These are phyloP conservation scores for Drosophila trapezifrons DNA, from an alignment of 1,140 invertebrate species.

Conservation along the genomic window DNA sequence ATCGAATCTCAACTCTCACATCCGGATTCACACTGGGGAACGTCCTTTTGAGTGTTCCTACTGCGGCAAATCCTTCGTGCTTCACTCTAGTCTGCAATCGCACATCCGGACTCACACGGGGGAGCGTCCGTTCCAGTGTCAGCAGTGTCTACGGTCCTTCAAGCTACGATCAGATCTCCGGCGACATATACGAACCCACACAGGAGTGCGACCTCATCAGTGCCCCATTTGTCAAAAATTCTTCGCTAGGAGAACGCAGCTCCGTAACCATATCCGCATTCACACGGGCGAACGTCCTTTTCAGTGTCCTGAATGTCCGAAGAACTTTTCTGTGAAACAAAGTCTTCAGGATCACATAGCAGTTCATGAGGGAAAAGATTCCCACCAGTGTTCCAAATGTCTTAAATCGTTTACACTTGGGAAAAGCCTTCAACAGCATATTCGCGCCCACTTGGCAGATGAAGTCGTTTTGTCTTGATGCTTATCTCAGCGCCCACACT, in stretches of 20 bases:
- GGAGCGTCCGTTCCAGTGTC: background rate
- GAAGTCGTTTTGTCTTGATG: background rate
- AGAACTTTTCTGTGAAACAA: background rate
- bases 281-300: conserved; percentile 12
- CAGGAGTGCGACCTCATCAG: conserved; percentile 1
- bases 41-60: background rate
- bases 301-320: background rate
- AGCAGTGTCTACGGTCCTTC: background rate
- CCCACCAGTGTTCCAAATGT: background rate
- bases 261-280: background rate
- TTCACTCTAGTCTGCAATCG: background rate
- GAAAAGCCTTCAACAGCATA: background rate
- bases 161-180: conserved; percentile 1
- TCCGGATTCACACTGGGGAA: background rate
- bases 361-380: background rate
- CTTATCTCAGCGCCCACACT: background rate
- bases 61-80: background rate
- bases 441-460: background rate
- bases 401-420: background rate
- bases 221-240: background rate
- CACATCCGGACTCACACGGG: conserved; percentile 1
- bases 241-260: background rate
- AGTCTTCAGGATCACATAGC: background rate
- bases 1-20: conserved; percentile 2
- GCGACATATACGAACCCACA: background rate